A percentile compares a stretch with the other conserved stretches of the same genome.
phyloP scores from a whole-genome alignment of 2,113 vertebrate genomes.

The Peromyscus maniculatus region DNA sequence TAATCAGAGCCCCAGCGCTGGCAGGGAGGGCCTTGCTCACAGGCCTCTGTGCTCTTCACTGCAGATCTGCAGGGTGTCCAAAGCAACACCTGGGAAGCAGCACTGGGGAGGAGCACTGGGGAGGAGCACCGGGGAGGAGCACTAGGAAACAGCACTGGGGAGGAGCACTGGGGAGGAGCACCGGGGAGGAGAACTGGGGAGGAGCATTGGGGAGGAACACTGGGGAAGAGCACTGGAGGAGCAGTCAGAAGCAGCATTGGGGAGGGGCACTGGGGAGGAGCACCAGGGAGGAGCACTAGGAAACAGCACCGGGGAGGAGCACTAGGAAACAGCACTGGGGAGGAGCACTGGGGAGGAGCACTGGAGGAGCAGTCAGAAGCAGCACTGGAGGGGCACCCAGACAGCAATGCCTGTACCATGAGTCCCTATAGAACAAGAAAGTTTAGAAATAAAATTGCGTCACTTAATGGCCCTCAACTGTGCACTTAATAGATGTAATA shows the following conservation, averaged over 20 bases:
- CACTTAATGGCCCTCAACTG: not conserved
- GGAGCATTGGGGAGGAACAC: not conserved
- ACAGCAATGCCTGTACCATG: not conserved
- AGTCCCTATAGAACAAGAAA: not conserved
- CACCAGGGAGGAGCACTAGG: not conserved
- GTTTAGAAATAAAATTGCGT: not conserved
- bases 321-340: not conserved
- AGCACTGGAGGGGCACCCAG: not conserved
- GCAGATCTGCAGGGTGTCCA: rapidly evolving
- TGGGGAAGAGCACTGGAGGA: no score
- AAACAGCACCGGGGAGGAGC: not conserved
- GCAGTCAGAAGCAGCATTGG: no score
- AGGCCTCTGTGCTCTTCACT: not conserved
- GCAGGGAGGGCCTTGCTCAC: no score
- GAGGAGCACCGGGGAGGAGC: not conserved
- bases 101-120: not conserved
- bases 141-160: not conserved
- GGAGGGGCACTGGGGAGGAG: not conserved
- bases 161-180: not conserved
- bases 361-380: not conserved
- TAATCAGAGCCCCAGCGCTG: not conserved
- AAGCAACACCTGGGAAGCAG: not conserved
- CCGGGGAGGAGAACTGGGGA: no score
- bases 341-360: no score
- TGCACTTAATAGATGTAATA: not conserved